Evolutionary conservation across 2,113 vertebrate species (phyloP).

Genomic region (Mirza zaza): DNA sequence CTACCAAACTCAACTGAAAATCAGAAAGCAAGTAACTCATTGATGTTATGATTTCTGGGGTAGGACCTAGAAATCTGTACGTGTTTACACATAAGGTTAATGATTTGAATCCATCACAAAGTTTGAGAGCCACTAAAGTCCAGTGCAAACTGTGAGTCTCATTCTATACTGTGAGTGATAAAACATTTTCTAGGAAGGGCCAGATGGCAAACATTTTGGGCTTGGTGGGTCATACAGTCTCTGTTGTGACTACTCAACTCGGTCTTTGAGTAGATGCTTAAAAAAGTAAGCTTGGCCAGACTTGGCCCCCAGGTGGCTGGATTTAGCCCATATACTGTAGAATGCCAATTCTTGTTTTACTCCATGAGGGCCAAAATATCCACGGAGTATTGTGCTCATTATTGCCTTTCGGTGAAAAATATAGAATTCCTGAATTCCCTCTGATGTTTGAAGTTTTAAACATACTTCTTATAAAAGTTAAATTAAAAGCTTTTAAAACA

Average conservation of each 20-base stretch:
- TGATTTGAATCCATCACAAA: background rate
- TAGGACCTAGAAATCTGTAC: background rate
- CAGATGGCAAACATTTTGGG: background rate
- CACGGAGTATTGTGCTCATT: background rate
- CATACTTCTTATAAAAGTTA: background rate
- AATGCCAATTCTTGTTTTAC: background rate
- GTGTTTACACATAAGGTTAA: background rate
- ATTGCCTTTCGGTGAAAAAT: background rate
- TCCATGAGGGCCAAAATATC: background rate
- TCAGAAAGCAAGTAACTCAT: background rate
- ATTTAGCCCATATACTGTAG: background rate
- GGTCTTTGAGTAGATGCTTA: background rate
- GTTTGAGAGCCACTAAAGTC: background rate
- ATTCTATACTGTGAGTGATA: background rate
- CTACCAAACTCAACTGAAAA: background rate
- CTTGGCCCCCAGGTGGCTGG: background rate
- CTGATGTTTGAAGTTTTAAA: background rate
- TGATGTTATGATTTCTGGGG: background rate
- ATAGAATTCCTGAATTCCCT: background rate
- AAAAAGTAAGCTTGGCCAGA: background rate
- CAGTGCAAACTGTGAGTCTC: background rate
- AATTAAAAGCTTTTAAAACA: background rate
- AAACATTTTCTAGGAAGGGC: background rate
- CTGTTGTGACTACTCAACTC: background rate
- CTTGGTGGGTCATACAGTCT: background rate